Evolutionary conservation across 2,113 vertebrate genomes (phyloP), one percentile per base, ranked within the genome.

Genomic region (Charina bottae): DNA sequence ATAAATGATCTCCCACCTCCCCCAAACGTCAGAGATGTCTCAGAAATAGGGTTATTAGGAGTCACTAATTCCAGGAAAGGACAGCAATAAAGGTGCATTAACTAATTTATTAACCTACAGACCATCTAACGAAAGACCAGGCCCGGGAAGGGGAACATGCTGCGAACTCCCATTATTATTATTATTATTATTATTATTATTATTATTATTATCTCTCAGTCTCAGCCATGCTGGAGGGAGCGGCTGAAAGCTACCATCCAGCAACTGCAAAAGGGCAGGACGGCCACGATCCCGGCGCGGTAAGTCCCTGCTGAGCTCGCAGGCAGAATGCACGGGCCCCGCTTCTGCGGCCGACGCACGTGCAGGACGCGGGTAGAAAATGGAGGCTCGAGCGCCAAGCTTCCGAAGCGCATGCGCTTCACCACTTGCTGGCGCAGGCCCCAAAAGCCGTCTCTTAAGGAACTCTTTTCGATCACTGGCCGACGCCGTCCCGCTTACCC

Each of bases 401-500:
- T 19, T 26, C 86, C 56, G 28, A 11, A 56, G 62, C 13, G 54
- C 55, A 60, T 42, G 17, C 19, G 72, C 24, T 78, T 17, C 21
- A 26, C 28, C 55, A 78, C 0, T 24, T 6, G 1, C 72, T 2
- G 9, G 6, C 26, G 6, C 21, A n/a, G 17, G 0, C 8, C 11
- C 2, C 15, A 3, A 17, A 2, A 60, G 11, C 0, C 15, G 1
- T 42, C 1, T 49, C 54, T 33, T 19, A 78, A 37, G 6, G 72
- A 78, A 1, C 0, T 11, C 13, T 58, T 4, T 6, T 6, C 37
- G 21, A 17, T 21, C 15, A 6, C 10, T 4, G 5, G 2, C 84
- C 6, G 11, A 0, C 46, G 13, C 13, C 5, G 7, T 1, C 23
- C 1, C 37, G 0, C 15, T 2, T 12, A 5, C 2, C 46, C 5